Percentiles rank a stretch among this genome's conserved stretches.
Conservation (phyloP, 1,140 invertebrate species). For the Phymastichus coffea region DNA sequence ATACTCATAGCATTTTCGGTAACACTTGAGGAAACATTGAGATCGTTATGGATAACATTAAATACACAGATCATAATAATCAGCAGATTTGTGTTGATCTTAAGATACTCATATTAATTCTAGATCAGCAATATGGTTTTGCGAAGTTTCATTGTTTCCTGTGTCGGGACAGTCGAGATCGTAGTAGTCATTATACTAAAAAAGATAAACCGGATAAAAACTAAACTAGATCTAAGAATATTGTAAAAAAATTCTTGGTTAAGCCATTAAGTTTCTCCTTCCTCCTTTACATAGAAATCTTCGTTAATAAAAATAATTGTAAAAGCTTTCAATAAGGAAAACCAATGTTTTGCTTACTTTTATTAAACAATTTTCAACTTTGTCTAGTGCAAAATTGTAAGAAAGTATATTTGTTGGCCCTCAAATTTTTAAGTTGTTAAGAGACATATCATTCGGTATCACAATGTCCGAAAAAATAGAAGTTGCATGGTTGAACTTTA, state of each 20-base stretch:
- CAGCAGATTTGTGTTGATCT: too few species aligned
- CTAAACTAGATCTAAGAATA: not conserved
- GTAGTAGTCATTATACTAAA: not conserved
- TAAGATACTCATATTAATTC: too few species aligned
- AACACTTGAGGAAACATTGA: too few species aligned
- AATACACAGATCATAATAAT: too few species aligned
- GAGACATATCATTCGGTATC: not conserved
- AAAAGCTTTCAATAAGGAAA: not conserved
- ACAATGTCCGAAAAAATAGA: not conserved
- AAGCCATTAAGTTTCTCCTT: not conserved
- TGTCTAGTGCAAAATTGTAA: too few species aligned
- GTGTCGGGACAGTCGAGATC: not conserved
- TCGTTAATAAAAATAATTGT: too few species aligned
- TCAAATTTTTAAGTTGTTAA: not conserved
- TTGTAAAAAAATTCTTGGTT: not conserved
- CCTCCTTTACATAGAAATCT: not conserved
- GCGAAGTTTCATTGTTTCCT: too few species aligned
- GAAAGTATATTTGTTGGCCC: not conserved
- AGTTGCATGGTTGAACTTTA: not conserved
- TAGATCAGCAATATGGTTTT: too few species aligned
- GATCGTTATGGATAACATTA: too few species aligned
- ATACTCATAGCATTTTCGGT: too few species aligned
- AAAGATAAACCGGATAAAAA: not conserved
- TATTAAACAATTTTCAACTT: not conserved
- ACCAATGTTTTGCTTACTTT: not conserved